phyloP scores from a whole-genome alignment of 2,797 vertebrate genomes.

The Eurystomus glaucurus region DNA sequence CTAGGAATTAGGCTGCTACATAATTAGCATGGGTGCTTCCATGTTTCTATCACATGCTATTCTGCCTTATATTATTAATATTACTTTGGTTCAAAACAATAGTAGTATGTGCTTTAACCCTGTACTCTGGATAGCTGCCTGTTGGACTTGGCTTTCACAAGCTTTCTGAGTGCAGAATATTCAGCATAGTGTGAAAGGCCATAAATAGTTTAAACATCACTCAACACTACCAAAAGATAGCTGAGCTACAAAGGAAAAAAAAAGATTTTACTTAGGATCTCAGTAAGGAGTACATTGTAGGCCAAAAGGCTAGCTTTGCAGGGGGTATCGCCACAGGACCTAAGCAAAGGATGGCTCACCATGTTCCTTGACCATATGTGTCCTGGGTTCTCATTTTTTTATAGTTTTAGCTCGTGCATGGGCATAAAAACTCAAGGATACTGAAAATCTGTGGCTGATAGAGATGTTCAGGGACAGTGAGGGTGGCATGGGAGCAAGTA shows the following conservation, averaged over 20 bases:
- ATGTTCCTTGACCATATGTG: rapidly evolving
- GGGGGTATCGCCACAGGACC: not conserved
- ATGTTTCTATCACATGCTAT: not conserved
- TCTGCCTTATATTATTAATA: not conserved
- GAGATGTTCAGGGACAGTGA: not conserved
- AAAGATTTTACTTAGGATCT: not conserved
- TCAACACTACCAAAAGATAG: not conserved
- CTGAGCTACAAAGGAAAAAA: not conserved
- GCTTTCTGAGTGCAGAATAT: not conserved
- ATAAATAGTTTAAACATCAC: not conserved
- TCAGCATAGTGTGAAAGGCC: not conserved
- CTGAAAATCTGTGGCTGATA: not conserved
- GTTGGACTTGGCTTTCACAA: not conserved
- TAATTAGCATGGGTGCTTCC: not conserved
- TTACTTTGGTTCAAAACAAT: not conserved
- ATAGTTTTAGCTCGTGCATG: not conserved
- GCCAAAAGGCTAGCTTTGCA: not conserved
- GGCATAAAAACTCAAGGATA: not conserved
- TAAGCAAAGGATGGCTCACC: not conserved
- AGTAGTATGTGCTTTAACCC: not conserved
- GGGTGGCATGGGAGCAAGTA: not conserved
- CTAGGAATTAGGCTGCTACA: not conserved
- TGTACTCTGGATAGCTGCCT: not conserved
- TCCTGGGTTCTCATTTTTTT: not conserved
- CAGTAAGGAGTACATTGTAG: not conserved